These are phyloP conservation scores for Tangara arthus DNA, from an alignment of 2,797 vertebrate species.

Conservation along the genomic window DNA sequence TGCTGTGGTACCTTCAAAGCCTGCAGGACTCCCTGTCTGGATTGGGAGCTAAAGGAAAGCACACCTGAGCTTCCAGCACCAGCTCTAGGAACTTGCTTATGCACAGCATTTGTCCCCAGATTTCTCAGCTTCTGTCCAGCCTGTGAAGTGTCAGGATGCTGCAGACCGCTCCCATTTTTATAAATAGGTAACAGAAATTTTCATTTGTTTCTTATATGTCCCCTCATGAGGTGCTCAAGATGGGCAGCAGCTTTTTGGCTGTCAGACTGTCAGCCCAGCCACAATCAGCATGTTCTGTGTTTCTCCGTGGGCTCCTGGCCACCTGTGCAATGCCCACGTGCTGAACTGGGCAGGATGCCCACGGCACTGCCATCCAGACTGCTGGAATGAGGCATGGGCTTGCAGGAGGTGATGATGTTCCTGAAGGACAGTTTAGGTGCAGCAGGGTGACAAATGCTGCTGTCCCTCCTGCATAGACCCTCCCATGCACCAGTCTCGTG, in stretches of 20 bases:
- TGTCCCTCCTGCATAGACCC: neutral
- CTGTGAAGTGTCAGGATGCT: neutral
- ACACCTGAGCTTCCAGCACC: neutral
- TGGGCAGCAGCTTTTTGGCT: neutral
- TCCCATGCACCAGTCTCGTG: accelerated
- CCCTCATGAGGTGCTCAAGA: neutral
- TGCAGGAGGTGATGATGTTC: neutral
- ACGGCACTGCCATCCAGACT: neutral
- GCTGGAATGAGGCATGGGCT: neutral
- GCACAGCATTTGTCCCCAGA: neutral
- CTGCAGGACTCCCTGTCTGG: neutral
- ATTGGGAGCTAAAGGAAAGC: neutral
- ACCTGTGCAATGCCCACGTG: neutral
- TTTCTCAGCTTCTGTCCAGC: neutral
- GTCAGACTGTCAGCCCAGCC: neutral
- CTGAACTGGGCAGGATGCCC: neutral
- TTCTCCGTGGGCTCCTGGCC: neutral
- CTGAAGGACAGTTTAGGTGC: neutral
- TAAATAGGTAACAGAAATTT: neutral
- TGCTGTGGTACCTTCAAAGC: neutral
- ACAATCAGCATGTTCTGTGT: neutral
- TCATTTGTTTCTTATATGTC: neutral
- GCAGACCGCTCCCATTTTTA: neutral
- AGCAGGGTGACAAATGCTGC: neutral
- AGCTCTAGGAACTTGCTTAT: neutral